These are phyloP conservation scores for Spermophilus dauricus DNA, from an alignment of 2,113 vertebrate genomes.

Conservation along the genomic window DNA sequence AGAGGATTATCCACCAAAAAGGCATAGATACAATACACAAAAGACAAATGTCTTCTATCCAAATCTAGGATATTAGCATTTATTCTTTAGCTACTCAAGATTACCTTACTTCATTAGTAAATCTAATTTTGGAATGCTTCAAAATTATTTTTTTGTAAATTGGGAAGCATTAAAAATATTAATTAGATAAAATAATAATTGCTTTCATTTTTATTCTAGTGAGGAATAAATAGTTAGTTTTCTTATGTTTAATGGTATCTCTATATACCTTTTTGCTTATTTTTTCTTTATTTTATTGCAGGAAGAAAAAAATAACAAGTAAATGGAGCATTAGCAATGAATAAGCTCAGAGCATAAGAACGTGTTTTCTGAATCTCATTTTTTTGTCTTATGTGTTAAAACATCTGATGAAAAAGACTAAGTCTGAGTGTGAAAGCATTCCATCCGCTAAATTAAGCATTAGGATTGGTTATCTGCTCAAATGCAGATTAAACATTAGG, in stretches of 20 bases:
- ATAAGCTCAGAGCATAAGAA: background rate
- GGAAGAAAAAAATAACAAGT: background rate
- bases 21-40: background rate
- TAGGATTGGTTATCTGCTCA: background rate
- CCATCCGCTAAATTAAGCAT: slow-evolving; percentile 13
- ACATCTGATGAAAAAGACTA: background rate
- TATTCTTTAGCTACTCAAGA: background rate
- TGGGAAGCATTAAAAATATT: background rate
- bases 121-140: background rate
- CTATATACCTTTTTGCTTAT: background rate
- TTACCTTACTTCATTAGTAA: background rate
- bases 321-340: background rate
- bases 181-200: background rate
- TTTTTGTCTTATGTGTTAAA: background rate
- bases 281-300: background rate
- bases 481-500: background rate
- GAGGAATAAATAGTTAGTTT: background rate
- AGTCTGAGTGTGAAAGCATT: background rate
- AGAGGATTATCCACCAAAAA: background rate
- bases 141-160: background rate
- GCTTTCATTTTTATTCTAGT: background rate
- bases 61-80: background rate
- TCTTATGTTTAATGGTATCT: background rate
- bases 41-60: background rate
- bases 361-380: background rate